These are phyloP conservation scores for Sympetrum striolatum DNA, from an alignment of 2,888 invertebrate species.

Conservation along the genomic window DNA sequence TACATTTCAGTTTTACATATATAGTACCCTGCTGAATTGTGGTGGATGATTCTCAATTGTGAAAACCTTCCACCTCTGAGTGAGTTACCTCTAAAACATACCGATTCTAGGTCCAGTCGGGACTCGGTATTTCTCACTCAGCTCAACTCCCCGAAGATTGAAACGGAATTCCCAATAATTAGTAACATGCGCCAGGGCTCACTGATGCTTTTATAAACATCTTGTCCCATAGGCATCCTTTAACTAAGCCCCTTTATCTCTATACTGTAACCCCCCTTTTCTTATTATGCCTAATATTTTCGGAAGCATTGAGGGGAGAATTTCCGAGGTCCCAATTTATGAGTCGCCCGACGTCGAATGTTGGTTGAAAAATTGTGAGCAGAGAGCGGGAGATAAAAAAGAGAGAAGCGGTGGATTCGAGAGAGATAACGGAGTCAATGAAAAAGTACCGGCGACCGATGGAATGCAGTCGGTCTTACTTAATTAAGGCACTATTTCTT, in stretches of 20 bases:
- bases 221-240: not conserved
- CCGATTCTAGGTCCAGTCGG: too few relatives aligned
- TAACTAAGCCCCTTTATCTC: not conserved
- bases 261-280: not conserved
- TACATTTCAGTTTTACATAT: too few relatives aligned
- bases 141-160: not conserved
- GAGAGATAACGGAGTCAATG: constrained; percentile 22
- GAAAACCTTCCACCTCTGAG: too few relatives aligned
- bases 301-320: not conserved
- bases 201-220: not conserved
- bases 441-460: constrained; percentile 8
- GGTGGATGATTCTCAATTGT: too few relatives aligned
- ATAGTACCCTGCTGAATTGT: too few relatives aligned
- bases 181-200: not conserved
- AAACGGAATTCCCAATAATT: not conserved
- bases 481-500: constrained; percentile 32
- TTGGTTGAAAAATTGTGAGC: not conserved
- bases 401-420: constrained; percentile 21
- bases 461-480: constrained; percentile 20
- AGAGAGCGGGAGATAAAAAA: constrained; percentile 23
- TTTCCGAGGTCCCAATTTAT: not conserved
- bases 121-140: not conserved
- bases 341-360: constrained; percentile 13
- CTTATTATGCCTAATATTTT: not conserved
- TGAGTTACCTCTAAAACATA: too few relatives aligned